A percentile compares a stretch with the other conserved stretches of the same genome.
Evolutionary conservation across 2,113 vertebrate species (phyloP).

Genomic region (Vireo altiloquus): DNA sequence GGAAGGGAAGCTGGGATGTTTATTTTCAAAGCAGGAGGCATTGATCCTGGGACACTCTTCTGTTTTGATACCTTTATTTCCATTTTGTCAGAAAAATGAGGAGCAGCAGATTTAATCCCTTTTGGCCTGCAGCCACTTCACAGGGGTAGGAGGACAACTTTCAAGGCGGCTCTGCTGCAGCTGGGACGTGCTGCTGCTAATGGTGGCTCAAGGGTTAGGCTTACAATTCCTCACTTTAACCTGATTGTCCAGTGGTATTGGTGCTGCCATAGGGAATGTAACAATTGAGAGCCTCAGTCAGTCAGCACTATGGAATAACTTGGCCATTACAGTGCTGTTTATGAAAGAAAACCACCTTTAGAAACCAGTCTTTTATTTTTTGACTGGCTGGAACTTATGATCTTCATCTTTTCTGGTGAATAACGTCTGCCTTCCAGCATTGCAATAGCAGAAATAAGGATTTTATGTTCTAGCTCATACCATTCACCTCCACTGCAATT

Average conservation of each 20-base stretch:
- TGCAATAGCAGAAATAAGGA: constrained; percentile 10
- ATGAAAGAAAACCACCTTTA: background rate
- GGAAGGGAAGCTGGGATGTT: background rate
- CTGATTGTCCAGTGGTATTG: background rate
- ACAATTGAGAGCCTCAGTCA: background rate
- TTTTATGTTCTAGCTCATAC: constrained; percentile 16
- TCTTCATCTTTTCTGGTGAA: background rate
- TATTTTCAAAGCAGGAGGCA: constrained; percentile 24
- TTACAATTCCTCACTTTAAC: background rate
- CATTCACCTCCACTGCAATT: background rate
- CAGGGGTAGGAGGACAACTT: background rate
- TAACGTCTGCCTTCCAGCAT: background rate
- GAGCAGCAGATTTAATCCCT: background rate
- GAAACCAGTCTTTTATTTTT: background rate
- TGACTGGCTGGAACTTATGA: background rate
- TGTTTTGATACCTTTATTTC: constrained; percentile 20
- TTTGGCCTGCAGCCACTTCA: background rate
- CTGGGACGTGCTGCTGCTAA: rapidly evolving
- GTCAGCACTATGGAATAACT: background rate
- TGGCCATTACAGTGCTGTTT: background rate
- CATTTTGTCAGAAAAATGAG: background rate
- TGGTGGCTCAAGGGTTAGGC: background rate
- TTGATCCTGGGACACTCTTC: background rate
- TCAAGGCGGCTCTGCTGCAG: background rate
- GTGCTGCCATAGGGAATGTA: background rate